These are phyloP conservation scores for Oryctes rhinoceros DNA, from an alignment of 1,140 invertebrate genomes.

Conservation along the genomic window DNA sequence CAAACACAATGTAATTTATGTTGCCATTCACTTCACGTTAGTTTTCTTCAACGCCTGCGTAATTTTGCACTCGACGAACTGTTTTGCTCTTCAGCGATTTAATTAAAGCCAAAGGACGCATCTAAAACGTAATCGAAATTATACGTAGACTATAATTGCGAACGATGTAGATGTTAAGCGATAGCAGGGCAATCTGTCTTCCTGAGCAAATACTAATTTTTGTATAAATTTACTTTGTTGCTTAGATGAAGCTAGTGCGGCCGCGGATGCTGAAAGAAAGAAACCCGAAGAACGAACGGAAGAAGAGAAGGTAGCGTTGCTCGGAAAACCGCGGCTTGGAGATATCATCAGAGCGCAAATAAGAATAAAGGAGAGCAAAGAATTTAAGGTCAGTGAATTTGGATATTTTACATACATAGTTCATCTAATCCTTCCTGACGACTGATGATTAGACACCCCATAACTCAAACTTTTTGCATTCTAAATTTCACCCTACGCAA, in stretches of 20 bases:
- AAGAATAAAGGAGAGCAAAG: slow-evolving; percentile 95
- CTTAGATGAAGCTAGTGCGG: slow-evolving; percentile 65
- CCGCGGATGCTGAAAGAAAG: slow-evolving; percentile 70
- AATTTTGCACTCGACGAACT: too few species aligned
- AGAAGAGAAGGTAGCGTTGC: slow-evolving; percentile 88
- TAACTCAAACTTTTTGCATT: too few species aligned
- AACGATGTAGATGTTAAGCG: background rate
- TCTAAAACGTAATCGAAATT: background rate
- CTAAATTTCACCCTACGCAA: too few species aligned
- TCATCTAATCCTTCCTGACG: too few species aligned
- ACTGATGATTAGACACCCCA: too few species aligned
- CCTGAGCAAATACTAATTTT: background rate
- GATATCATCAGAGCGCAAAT: slow-evolving; percentile 85
- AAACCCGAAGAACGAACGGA: slow-evolving; percentile 70
- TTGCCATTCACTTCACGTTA: too few species aligned
- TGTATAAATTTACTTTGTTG: slow-evolving; percentile 26
- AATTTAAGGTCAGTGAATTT: slow-evolving; percentile 85
- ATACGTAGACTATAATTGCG: background rate
- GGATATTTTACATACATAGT: background rate
- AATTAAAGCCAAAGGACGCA: background rate
- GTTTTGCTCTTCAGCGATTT: too few species aligned
- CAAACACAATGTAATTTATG: too few species aligned
- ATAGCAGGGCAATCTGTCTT: background rate
- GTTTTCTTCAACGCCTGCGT: too few species aligned
- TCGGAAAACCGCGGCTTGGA: slow-evolving; percentile 90